Conservation (phyloP, 2,888 invertebrate species). For the Ferrisia virgata region DNA sequence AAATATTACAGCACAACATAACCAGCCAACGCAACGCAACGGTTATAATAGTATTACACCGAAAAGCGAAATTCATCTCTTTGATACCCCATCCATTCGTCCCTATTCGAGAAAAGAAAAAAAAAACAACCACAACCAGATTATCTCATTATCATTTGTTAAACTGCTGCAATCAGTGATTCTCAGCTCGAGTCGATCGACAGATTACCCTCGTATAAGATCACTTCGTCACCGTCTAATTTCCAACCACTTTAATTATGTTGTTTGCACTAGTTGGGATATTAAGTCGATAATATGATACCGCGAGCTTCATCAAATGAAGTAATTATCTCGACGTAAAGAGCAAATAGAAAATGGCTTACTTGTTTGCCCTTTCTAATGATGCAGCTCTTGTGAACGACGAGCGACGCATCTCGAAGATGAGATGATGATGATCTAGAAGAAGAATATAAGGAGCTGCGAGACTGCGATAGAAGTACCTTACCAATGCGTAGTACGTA, state of each 20-base stretch:
- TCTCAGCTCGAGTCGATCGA: neutral
- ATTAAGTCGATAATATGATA: constrained; percentile 11
- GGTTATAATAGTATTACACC: neutral
- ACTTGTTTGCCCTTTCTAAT: constrained; percentile 23
- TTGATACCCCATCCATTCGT: neutral
- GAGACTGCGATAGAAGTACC: too few species aligned
- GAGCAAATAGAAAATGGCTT: constrained; percentile 35
- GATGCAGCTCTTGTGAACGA: neutral
- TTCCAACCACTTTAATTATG: constrained; percentile 5
- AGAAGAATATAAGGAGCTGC: too few species aligned
- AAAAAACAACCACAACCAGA: constrained; percentile 13
- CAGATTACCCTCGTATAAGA: neutral
- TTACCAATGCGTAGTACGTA: too few species aligned
- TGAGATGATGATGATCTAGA: neutral
- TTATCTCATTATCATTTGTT: constrained; percentile 40
- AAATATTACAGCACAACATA: neutral
- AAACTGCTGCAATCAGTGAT: constrained; percentile 14
- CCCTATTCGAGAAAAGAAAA: neutral
- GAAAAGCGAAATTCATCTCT: constrained; percentile 8
- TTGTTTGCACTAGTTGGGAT: constrained; percentile 6
- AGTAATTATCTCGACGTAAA: constrained; percentile 29
- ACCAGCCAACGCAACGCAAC: too few species aligned
- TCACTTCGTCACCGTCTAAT: neutral
- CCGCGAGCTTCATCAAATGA: constrained; percentile 4
- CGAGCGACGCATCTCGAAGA: neutral